Evolutionary conservation across 2,113 vertebrate species (phyloP), one percentile per base, ranked within the genome.

Genomic region (Rhinichthys klamathensis): DNA sequence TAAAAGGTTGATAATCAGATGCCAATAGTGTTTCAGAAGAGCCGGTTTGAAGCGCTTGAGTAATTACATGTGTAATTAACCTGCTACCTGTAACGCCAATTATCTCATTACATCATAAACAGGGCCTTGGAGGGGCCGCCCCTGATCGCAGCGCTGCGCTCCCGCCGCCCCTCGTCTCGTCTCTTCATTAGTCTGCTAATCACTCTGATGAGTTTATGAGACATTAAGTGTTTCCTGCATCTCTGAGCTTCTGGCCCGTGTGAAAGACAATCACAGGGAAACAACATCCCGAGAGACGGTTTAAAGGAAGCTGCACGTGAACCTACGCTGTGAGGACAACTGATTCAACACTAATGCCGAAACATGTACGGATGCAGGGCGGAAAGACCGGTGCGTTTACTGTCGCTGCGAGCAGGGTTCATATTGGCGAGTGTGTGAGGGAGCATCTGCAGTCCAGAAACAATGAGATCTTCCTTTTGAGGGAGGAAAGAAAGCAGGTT

Each of bases 41-140:
- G 75, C 81, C 44, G 85, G 82, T 87, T 88, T 91, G 56, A 94
- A 92, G 92, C 89, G 90, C 87, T 88, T 88, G 91, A 93, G 92
- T 84, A 93, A 87, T 82, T 91, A 91, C 86, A 88, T 87, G 87
- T 89, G 90, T 82, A 91, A 92, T 94, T 94, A 94, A 93, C 94
- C 91, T 92, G 88, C 88, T 93, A 93, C 91, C 88, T 93, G 78
- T 85, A 93, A 88, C 75, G 93, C 90, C 92, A 94, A 91, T 93
- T 89, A 92, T 91, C 83, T 92, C 90, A 91, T 94, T 92, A 89
- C 82, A 90, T 87, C 70, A 91, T 91, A 89, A 92, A 91, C 44
- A 70, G 60, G 78, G 78, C 91, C 88, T 89, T 90, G 86, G 82
- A 89, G 84, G 79, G 76, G 69, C 82, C 86, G 90, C 89, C 60